These are phyloP conservation scores for Garrulus glandarius DNA, from an alignment of 2,797 vertebrate species.

Conservation along the genomic window DNA sequence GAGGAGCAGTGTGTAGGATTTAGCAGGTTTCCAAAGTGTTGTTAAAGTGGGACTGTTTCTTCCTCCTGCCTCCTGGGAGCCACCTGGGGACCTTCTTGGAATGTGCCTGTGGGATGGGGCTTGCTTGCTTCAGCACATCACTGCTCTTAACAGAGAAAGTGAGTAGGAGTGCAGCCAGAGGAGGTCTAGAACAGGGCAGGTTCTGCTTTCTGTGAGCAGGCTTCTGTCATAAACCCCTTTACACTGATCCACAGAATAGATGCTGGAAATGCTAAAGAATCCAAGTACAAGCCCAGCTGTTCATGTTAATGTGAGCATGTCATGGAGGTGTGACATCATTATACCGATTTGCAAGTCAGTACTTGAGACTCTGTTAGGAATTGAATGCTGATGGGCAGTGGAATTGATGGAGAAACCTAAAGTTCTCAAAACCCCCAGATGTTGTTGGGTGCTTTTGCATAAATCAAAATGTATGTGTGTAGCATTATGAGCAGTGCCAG, in stretches of 20 bases:
- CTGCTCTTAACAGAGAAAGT: not conserved
- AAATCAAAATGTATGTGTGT: no score
- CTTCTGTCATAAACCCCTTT: not conserved
- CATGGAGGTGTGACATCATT: not conserved
- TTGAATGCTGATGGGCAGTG: not conserved
- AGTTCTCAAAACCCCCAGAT: not conserved
- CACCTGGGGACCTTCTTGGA: not conserved
- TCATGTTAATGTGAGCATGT: not conserved
- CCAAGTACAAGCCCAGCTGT: not conserved
- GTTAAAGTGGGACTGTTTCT: not conserved
- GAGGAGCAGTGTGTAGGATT: not conserved
- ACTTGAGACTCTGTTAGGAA: not conserved
- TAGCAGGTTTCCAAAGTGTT: not conserved
- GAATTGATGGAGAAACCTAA: not conserved
- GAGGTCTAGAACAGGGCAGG: not conserved
- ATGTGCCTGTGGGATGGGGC: not conserved
- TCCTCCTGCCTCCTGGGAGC: not conserved
- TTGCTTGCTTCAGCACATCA: not conserved
- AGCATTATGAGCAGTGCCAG: not conserved
- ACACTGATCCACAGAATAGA: not conserved
- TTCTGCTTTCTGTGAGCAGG: not conserved
- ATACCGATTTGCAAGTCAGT: not conserved
- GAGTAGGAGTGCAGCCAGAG: not conserved
- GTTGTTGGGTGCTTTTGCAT: not conserved
- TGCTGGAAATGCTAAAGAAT: not conserved